Evolutionary conservation across 2,797 vertebrate genomes (phyloP), one percentile per base, ranked within the genome.

Genomic region (Echiichthys vipera): DNA sequence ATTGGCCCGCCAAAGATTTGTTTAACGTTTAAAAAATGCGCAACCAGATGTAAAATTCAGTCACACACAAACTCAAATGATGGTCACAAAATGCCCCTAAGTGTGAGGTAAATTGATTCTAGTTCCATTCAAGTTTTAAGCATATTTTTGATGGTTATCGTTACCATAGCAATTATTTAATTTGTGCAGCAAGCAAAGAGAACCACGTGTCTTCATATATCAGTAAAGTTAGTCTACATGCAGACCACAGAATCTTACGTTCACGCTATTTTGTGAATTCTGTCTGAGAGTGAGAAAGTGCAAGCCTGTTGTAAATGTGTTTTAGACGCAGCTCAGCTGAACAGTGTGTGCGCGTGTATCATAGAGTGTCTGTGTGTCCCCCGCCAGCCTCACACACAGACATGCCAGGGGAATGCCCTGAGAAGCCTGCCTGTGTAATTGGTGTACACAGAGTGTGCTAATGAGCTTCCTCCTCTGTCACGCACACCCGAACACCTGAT

Each of bases 381-480:
- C 82, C 36, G 4, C 24, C 61, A 64, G 58, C 49, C 67, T 67
- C 40, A 17, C 49, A 17, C 49, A 30, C 58, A 79, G 71, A 81
- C 89, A 84, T 78, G 85, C 87, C 91, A 78, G 84, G 88, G 90
- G 89, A 92, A 92, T 93, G 90, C 89, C 90, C 89, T 69, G 85
- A 91, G 91, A 94, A 83, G 89, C 84, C 89, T 87, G 86, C 62
- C 90, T 90, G 89, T 93, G 91, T 94, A 92, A 92, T 93, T 92
- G 90, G 90, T 93, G 93, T 92, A 94, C 93, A 93, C 91, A 92
- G 87, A 91, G 88, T 91, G 92, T 91, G 92, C 91, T 94, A 93
- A 94, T 93, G 91, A 93, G 93, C 93, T 93, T 94, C 93, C 92
- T 94, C 88, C 85, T 93, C 92, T 90, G 91, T 93, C 93, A 94